Evolutionary conservation across 2,888 invertebrate species (phyloP).

Genomic region (Hedychridium roseum): DNA sequence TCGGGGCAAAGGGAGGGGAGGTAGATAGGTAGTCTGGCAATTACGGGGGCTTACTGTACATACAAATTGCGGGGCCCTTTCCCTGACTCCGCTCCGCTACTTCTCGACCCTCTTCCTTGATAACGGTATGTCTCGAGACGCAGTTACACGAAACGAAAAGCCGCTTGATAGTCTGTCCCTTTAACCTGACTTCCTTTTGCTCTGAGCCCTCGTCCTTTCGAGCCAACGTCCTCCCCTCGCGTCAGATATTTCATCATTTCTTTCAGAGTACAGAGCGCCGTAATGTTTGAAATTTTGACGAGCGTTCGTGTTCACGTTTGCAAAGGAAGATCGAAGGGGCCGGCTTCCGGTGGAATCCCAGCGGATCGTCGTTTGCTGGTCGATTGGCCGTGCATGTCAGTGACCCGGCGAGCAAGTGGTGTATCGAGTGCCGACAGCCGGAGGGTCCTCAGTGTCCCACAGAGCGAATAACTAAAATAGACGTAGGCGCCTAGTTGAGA

Average conservation of each 20-base stretch:
- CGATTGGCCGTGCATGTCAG: slow-evolving; percentile 1
- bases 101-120: background rate
- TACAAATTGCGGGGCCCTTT: slow-evolving; percentile 42
- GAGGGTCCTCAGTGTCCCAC: slow-evolving; percentile 2
- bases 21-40: slow-evolving; percentile 50
- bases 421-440: slow-evolving; percentile 4
- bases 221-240: slow-evolving; percentile 8
- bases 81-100: background rate
- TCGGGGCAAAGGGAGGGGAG: slow-evolving; percentile 23
- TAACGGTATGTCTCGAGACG: slow-evolving; percentile 6
- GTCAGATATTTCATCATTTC: background rate
- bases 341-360: too few relatives aligned
- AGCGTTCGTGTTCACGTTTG: too few relatives aligned
- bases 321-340: too few relatives aligned
- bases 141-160: slow-evolving; percentile 37
- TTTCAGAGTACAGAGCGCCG: too few relatives aligned
- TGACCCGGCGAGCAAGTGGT: slow-evolving; percentile 1
- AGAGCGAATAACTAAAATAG: slow-evolving; percentile 35
- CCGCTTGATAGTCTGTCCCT: slow-evolving; percentile 32
- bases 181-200: slow-evolving; percentile 38
- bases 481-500: slow-evolving; percentile 51
- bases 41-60: slow-evolving; percentile 53
- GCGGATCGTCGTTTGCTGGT: too few relatives aligned
- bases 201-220: slow-evolving; percentile 5
- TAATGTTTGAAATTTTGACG: too few relatives aligned